These are phyloP conservation scores for Myiopsitta monachus DNA, from an alignment of 2,113 vertebrate species.

Conservation along the genomic window DNA sequence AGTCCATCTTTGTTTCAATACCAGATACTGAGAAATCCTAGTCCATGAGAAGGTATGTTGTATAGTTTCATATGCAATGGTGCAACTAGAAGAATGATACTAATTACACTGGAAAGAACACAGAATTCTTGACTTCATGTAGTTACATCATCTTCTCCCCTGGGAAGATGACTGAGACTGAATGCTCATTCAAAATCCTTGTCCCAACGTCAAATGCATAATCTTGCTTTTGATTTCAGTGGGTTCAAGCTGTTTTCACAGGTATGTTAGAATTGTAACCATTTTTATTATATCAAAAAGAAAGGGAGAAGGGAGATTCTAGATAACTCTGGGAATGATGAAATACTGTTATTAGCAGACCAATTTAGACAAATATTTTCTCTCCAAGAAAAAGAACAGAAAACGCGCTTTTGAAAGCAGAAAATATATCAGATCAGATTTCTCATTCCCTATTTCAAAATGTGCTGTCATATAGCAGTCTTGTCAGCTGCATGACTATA, in stretches of 20 bases:
- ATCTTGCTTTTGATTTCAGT: neutral
- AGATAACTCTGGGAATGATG: neutral
- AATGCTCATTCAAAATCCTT: neutral
- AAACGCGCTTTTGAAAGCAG: neutral
- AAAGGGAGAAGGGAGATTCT: neutral
- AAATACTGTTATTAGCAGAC: neutral
- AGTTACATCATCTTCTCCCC: neutral
- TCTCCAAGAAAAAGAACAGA: neutral
- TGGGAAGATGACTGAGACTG: neutral
- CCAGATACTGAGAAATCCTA: neutral
- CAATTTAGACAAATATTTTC: neutral
- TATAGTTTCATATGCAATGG: neutral
- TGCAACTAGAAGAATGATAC: neutral
- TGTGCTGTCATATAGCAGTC: neutral
- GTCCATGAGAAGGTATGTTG: neutral
- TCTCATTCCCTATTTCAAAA: neutral
- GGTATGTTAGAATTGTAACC: neutral
- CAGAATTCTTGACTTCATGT: neutral
- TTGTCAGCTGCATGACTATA: neutral
- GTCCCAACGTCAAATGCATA: neutral
- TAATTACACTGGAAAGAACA: neutral
- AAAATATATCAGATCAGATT: neutral
- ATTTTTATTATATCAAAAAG: neutral
- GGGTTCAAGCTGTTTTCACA: neutral
- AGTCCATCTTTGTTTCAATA: neutral